Conservation (phyloP, 2,888 invertebrate species). For the Pterostichus madidus region DNA sequence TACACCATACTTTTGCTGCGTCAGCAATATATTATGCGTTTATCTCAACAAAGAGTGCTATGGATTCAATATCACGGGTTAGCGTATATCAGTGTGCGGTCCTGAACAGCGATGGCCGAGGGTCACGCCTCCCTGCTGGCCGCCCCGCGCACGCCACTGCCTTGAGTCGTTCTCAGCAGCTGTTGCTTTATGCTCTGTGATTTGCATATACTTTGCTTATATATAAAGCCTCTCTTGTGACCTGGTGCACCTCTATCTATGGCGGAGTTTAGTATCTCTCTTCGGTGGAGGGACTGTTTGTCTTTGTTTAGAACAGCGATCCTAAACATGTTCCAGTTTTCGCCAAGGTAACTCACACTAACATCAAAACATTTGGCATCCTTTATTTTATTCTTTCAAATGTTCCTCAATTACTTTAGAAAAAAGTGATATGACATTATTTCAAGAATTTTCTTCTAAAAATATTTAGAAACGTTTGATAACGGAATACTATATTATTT, state of each 20-base stretch:
- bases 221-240: constrained; percentile 31
- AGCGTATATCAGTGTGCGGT: constrained; percentile 12
- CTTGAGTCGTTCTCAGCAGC: constrained; percentile 49
- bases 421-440: too few relatives aligned
- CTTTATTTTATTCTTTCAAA: too few relatives aligned
- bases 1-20: not conserved
- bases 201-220: constrained; percentile 64
- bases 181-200: constrained; percentile 52
- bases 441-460: too few relatives aligned
- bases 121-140: constrained; percentile 5
- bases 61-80: constrained; percentile 12
- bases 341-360: too few relatives aligned
- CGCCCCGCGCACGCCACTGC: constrained; percentile 13
- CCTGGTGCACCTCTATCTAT: constrained; percentile 15
- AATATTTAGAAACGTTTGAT: too few relatives aligned
- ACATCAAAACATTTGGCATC: too few relatives aligned
- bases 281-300: not conserved
- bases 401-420: too few relatives aligned
- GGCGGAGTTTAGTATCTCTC: not conserved
- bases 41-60: constrained; percentile 7
- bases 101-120: constrained; percentile 19
- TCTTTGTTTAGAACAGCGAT: not conserved
- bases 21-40: constrained; percentile 1
- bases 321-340: not conserved
- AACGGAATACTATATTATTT: too few relatives aligned